These are phyloP conservation scores for Columba janthina DNA, from an alignment of 2,113 vertebrate species.

Conservation along the genomic window DNA sequence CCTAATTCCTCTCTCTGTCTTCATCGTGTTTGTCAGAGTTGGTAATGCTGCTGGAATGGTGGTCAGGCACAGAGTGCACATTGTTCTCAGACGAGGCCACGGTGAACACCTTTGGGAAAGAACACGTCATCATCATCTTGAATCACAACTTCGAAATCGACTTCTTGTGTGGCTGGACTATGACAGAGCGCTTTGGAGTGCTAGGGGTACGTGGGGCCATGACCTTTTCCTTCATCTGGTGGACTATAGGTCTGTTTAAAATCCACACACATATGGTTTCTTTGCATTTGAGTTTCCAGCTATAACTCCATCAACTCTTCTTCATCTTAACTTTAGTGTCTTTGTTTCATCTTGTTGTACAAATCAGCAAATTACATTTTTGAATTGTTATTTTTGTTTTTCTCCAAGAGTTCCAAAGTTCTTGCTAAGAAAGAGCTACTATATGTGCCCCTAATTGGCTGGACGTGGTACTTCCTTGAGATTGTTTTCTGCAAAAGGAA, in stretches of 20 bases:
- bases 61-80: conserved; percentile 95
- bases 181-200: conserved; percentile 93
- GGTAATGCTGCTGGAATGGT: conserved; percentile 98
- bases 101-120: conserved; percentile 88
- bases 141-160: conserved; percentile 99
- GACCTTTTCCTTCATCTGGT: neutral
- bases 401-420: conserved; percentile 92
- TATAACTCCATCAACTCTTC: neutral
- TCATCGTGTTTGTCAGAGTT: conserved; percentile 77
- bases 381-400: neutral
- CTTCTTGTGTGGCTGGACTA: conserved; percentile 98
- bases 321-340: neutral
- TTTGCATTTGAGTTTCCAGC: neutral
- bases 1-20: neutral
- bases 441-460: conserved; percentile 95
- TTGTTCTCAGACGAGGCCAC: conserved; percentile 92
- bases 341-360: neutral
- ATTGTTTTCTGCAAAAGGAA: conserved; percentile 98
- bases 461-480: conserved; percentile 99
- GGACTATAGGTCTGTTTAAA: neutral
- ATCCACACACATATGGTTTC: neutral
- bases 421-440: conserved; percentile 95
- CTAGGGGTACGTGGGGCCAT: conserved; percentile 83
- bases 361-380: neutral
- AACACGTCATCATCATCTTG: conserved; percentile 94